Evolutionary conservation across 2,113 vertebrate species (phyloP), one percentile per base, ranked within the genome.

Genomic region (Pomatostomus ruficeps): DNA sequence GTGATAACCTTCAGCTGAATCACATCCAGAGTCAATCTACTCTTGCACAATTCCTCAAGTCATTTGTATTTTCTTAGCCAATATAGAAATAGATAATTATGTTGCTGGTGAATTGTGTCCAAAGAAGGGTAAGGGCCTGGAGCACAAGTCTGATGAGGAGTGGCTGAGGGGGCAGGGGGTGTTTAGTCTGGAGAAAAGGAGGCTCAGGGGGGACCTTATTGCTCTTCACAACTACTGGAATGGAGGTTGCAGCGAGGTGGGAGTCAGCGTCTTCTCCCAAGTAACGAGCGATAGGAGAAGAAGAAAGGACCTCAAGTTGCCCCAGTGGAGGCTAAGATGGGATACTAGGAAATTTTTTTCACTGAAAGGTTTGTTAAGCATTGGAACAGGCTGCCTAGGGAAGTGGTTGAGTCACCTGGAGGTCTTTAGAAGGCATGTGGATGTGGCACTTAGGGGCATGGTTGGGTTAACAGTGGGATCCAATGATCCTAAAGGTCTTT

Each of bases 191-290:
- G 35, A 49, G 35, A 25, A 63, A 71, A 79, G 48, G 17, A 35
- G 11, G 14, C 22, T 48, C 5, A 10, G 16, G 8, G 7, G 35
- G 17, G 42, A 26, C 12, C 3, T 10, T 19, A 22, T 5, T 21
- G 46, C 21, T 12, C 35, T 3, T 26, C 25, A 15, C 9, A 42
- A 1, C 25, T 31, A 6, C 35, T 7, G 2, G 17, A 18, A 72
- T 18, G 11, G 42, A 31, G 2, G 7, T 2, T 31, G 7, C 7
- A 14, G 42, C 0, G 0, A 40, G 48, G 21, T 24, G 35, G 31
- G 33, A 3, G 3, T 48, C 4, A 5, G 12, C 6, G 29, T 40
- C 42, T 24, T 21, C 35, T 57, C n/a, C 14, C 7, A 10, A 6
- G 17, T 18, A 71, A 40, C 0, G 2, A 22, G 20, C 6, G n/a